Evolutionary conservation across 2,888 invertebrate species (phyloP).

Genomic region (Rhingia rostrata): DNA sequence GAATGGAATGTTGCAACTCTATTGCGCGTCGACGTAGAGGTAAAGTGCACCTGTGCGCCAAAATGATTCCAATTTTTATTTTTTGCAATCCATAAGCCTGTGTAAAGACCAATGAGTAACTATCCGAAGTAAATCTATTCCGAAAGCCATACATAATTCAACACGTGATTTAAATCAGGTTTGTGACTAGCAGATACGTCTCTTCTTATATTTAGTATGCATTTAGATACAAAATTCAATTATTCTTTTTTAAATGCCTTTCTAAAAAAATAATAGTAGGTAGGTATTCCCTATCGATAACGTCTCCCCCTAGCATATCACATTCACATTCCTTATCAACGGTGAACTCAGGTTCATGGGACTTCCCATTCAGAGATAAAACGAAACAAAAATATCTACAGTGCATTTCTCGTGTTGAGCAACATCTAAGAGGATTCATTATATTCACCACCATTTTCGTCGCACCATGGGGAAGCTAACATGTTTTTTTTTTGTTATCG

Average conservation of each 20-base stretch:
- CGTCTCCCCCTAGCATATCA: conserved; percentile 16
- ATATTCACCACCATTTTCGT: conserved; percentile 44
- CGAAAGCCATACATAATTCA: conserved; percentile 27
- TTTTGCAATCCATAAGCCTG: conserved; percentile 1
- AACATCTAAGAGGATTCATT: conserved; percentile 15
- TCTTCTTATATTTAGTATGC: too few relatives aligned
- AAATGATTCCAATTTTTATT: conserved; percentile 27
- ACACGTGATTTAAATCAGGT: conserved; percentile 66
- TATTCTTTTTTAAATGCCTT: not conserved
- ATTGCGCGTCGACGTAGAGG: not conserved
- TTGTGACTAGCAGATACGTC: not conserved
- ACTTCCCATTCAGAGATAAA: conserved; percentile 17
- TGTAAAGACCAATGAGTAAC: conserved; percentile 6
- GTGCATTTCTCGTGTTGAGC: conserved; percentile 48
- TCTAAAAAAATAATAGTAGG: not conserved
- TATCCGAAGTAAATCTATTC: not conserved
- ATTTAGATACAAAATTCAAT: too few relatives aligned
- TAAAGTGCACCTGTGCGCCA: conserved; percentile 59
- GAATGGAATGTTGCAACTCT: conserved; percentile 66
- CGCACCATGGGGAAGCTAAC: conserved; percentile 39
- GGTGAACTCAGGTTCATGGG: conserved; percentile 19
- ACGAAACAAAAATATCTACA: conserved; percentile 12
- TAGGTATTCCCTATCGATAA: conserved; percentile 13
- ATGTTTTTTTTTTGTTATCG: not conserved
- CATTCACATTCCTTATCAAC: conserved; percentile 16